Conservation (phyloP, 2,113 vertebrate genomes). For the Progne subis region DNA sequence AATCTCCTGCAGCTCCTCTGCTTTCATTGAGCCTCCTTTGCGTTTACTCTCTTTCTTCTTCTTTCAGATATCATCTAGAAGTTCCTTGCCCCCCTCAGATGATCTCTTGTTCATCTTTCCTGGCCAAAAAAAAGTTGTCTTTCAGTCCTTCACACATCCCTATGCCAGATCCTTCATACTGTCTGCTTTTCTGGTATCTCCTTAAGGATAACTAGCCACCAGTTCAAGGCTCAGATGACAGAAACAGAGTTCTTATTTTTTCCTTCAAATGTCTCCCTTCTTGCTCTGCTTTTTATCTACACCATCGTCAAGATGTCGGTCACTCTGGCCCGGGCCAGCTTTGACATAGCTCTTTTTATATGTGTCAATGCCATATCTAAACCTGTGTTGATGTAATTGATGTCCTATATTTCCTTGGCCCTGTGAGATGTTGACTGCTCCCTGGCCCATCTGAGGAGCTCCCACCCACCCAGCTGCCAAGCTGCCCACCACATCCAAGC, state of each 20-base stretch:
- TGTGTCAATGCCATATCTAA: background rate
- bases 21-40: background rate
- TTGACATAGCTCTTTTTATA: background rate
- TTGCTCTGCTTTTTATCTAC: background rate
- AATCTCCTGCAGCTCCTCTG: background rate
- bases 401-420: no score
- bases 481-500: background rate
- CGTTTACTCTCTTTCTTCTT: background rate
- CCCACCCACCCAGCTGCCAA: background rate
- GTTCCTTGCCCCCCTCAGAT: background rate
- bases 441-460: accelerated
- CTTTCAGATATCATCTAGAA: background rate
- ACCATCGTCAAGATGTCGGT: no score
- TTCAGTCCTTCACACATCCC: background rate
- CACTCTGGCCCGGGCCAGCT: background rate
- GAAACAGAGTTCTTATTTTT: background rate
- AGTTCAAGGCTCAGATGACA: background rate
- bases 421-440: background rate
- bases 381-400: background rate
- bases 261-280: background rate
- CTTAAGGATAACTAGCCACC: background rate
- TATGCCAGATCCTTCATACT: background rate
- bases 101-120: background rate
- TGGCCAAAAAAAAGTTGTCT: background rate
- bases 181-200: background rate